Percentiles rank a stretch among this genome's conserved stretches.
Evolutionary conservation across 2,888 invertebrate species (phyloP).

Genomic region (Spodoptera exigua): DNA sequence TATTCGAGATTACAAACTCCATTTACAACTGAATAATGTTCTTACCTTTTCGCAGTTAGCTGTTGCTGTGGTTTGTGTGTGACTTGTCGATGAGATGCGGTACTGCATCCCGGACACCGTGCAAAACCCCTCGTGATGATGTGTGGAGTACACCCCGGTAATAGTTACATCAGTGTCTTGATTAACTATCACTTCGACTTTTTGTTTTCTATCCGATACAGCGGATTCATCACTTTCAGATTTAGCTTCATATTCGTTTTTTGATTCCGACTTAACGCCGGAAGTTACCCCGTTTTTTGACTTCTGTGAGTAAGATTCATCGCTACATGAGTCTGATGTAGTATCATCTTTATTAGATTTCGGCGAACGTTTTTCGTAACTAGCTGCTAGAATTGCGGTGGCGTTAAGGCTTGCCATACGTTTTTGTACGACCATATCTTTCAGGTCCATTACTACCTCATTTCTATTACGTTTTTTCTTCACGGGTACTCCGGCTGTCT

Average conservation of each 20-base stretch:
- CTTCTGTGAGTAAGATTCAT: constrained; percentile 87
- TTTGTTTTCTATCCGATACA: constrained; percentile 83
- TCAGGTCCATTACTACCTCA: constrained; percentile 93
- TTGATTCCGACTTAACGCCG: constrained; percentile 89
- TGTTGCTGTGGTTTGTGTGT: constrained; percentile 95
- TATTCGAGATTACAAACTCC: constrained; percentile 16
- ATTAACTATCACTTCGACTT: constrained; percentile 94
- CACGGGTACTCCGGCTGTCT: constrained; percentile 79
- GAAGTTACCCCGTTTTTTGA: constrained; percentile 86
- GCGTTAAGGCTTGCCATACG: constrained; percentile 97
- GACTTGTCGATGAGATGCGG: constrained; percentile 95
- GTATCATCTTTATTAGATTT: constrained; percentile 90
- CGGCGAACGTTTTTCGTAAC: constrained; percentile 93
- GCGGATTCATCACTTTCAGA: constrained; percentile 79
- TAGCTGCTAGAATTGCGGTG: constrained; percentile 96
- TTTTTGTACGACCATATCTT: constrained; percentile 96
- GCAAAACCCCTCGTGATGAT: constrained; percentile 95
- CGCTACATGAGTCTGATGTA: constrained; percentile 88
- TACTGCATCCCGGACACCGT: constrained; percentile 96
- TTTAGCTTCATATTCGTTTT: constrained; percentile 80
- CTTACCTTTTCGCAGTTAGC: constrained; percentile 92
- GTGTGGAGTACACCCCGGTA: constrained; percentile 95
- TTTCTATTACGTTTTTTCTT: constrained; percentile 90
- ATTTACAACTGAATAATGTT: constrained; percentile 11
- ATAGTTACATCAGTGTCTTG: constrained; percentile 96